Evolutionary conservation across 2,797 vertebrate species (phyloP), one percentile per base, ranked within the genome.

Genomic region (Danionella dracula): DNA sequence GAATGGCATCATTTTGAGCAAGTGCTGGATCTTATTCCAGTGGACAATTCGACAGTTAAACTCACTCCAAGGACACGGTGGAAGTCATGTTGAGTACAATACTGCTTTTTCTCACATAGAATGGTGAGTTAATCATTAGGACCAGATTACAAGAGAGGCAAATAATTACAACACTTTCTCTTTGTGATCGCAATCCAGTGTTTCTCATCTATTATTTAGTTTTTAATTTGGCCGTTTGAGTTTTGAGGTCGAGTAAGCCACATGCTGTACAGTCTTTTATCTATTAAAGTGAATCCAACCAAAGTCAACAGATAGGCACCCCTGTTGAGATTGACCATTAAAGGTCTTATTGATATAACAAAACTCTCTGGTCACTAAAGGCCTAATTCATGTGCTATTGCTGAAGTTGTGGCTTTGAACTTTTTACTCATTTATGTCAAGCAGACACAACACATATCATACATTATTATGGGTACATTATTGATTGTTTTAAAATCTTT

Each of bases 201-300:
- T 89, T 83, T 65, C 84, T 89, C 89, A 89, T 91, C 84, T 88
- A 90, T 90, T 90, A 90, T 90, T 90, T 85, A 90, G 84, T 79
- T 89, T 89, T 90, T 90, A 88, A 90, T 90, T 90, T 89, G 86
- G 81, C 86, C 86, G 85, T 90, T 89, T 84, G 86, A 89, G 86
- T 84, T 89, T 87, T 86, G 81, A 84, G 81, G 84, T 81, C 85
- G 83, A 85, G 83, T 83, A 83, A 85, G 82, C 63, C 79, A 81
- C 80, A 80, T 78, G 84, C 83, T 87, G 87, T 87, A 88, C 80
- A 83, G 81, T 81, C 84, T 86, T 86, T 87, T 86, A 87, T 89
- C 81, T 85, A 88, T 86, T 88, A 88, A 82, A 86, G 79, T 82
- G 84, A 87, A 88, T 85, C 84, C 81, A 84, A 82, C 81, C 72